A percentile compares a stretch with the other conserved stretches of the same genome.
phyloP scores from a whole-genome alignment of 2,113 vertebrate genomes.

The Carassius carassius region DNA sequence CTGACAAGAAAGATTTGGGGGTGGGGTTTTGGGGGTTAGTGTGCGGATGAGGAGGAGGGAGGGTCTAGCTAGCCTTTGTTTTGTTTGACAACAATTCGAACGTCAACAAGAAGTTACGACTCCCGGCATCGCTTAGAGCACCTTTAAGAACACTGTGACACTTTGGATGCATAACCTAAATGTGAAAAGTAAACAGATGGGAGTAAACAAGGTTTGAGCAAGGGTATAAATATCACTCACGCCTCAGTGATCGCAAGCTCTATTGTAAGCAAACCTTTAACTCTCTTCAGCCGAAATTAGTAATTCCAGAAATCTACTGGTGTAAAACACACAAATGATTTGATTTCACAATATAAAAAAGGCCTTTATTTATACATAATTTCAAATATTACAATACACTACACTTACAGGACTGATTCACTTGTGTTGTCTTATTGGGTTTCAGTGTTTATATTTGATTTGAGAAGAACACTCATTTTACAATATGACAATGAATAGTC shows the following conservation, averaged over 20 bases:
- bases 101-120: too few species aligned
- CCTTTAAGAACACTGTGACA: not conserved
- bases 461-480: not conserved
- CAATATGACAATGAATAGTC: too few species aligned
- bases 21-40: too few species aligned
- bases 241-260: not conserved
- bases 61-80: too few species aligned
- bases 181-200: not conserved
- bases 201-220: slow-evolving; percentile 2
- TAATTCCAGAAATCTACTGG: not conserved
- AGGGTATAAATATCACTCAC: not conserved
- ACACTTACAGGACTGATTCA: not conserved
- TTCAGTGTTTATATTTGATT: not conserved
- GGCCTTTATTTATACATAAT: not conserved
- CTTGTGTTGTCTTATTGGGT: too few species aligned
- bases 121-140: too few species aligned
- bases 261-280: not conserved
- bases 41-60: too few species aligned
- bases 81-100: too few species aligned
- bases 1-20: too few species aligned
- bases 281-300: not conserved
- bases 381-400: too few species aligned
- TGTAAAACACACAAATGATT: not conserved
- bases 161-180: not conserved
- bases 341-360: not conserved